These are phyloP conservation scores for Liparis tanakae DNA, from an alignment of 2,797 vertebrate genomes.

Conservation along the genomic window DNA sequence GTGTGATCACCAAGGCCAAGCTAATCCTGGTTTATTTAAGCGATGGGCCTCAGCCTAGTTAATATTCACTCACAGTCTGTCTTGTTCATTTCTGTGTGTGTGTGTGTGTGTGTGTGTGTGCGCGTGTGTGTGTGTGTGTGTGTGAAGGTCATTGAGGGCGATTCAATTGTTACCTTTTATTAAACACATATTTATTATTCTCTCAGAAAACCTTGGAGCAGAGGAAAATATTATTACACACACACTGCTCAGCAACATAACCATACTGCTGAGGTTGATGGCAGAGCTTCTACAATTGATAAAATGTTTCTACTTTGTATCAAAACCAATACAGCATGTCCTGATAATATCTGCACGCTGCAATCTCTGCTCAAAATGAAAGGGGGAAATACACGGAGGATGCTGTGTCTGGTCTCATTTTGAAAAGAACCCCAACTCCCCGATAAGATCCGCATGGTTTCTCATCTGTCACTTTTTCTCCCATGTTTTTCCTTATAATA, in stretches of 20 bases:
- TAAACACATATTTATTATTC: slow-evolving; percentile 74
- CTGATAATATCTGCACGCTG: slow-evolving; percentile 66
- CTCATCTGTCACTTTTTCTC: slow-evolving; percentile 47
- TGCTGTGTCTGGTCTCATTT: slow-evolving; percentile 51
- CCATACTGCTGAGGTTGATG: slow-evolving; percentile 55
- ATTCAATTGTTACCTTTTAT: slow-evolving; percentile 65
- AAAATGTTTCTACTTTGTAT: slow-evolving; percentile 55
- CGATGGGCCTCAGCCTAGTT: slow-evolving; percentile 52
- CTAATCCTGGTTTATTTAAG: slow-evolving; percentile 63
- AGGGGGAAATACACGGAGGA: slow-evolving; percentile 26
- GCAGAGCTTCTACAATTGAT: slow-evolving; percentile 55
- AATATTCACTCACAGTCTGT: slow-evolving; percentile 61
- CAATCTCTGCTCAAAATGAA: slow-evolving; percentile 61
- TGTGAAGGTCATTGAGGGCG: slow-evolving; percentile 50
- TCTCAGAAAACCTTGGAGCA: slow-evolving; percentile 57
- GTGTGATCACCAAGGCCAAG: slow-evolving; percentile 70
- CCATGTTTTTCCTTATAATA: slow-evolving; percentile 41
- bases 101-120: slow-evolving; percentile 24
- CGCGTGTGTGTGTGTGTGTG: slow-evolving; percentile 14
- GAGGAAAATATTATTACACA: slow-evolving; percentile 32
- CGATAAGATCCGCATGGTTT: slow-evolving; percentile 54
- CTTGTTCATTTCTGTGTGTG: slow-evolving; percentile 53
- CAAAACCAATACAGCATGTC: slow-evolving; percentile 50
- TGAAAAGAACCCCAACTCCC: slow-evolving; percentile 20
- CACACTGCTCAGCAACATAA: slow-evolving; percentile 31